Base-by-base conservation (phyloP, 2,113 vertebrate genomes). In the Hoplias malabaricus region DNA sequence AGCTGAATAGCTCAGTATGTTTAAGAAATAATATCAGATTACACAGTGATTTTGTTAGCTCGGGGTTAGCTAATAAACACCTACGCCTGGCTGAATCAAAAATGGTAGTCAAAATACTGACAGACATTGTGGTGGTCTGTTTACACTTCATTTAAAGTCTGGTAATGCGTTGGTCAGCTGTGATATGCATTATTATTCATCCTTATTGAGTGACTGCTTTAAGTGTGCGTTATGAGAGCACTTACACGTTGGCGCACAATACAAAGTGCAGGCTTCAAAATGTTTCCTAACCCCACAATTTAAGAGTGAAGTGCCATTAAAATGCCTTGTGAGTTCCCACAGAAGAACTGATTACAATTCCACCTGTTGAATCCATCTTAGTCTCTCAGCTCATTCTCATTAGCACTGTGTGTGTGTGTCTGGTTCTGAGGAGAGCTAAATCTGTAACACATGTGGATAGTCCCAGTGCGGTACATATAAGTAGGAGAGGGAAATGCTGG, bases 401-500 rank as follows among this genome's bases (percentile, higher is more conserved):
- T 80, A 73, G 68, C 31, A 33, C 62, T 31, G 23, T 61, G 61
- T 65, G 59, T 53, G 73, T 36, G 77, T 46, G 50, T 80, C 77
- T 76, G 81, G 72, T 62, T 69, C 68, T 69, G 62, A 83, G 76
- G 77, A 83, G 57, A 75, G 73, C 84, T 89, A 88, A 87, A 90
- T 68, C 80, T 59, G 27, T 72, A 69, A 84, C 85, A 75, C 83
- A 78, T 83, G 85, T 54, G 82, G 77, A 83, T 75, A 69, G 84
- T 87, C 87, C 86, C 87, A 69, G 48, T 68, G 85, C 86, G 81
- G 85, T 59, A 23, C 56, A n/a, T 75, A 57, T 83, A 84, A 86
- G 80, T 87, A 87, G 89, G 86, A 87, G 84, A 88, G 79, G 85
- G 59, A 87, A 80, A n/a, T 25, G 84, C 84, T 86, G 86, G 89